Conservation (phyloP, 1,140 invertebrate genomes). For the Drosophila virilis region DNA sequence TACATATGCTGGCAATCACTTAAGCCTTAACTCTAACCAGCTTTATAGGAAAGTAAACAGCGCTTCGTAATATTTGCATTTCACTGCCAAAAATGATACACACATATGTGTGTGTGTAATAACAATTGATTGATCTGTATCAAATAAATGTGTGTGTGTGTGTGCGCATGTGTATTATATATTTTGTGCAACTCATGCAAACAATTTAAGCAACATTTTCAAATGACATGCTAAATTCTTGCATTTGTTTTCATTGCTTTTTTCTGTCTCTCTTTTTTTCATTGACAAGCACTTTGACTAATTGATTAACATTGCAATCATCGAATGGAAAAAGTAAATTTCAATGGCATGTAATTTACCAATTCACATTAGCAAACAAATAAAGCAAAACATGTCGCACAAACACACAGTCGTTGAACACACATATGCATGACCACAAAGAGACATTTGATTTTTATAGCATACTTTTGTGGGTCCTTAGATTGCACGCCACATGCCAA, state of each 20-base stretch:
- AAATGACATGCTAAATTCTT: constrained; percentile 16
- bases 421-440: constrained; percentile 30
- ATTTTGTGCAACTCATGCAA: constrained; percentile 17
- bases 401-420: neutral
- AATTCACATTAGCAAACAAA: constrained; percentile 47
- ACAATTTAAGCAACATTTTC: constrained; percentile 22
- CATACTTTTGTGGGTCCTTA: constrained; percentile 44
- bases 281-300: constrained; percentile 32
- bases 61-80: constrained; percentile 1
- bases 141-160: constrained; percentile 1
- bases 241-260: constrained; percentile 2
- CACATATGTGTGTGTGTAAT: neutral
- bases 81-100: neutral
- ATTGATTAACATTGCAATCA: constrained; percentile 34
- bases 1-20: constrained; percentile 8
- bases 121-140: constrained; percentile 15
- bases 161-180: neutral
- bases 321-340: constrained; percentile 21
- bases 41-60: neutral
- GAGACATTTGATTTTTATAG: constrained; percentile 37
- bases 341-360: constrained; percentile 50
- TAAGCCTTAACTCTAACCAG: neutral
- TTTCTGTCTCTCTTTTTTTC: constrained; percentile 11
- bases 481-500: constrained; percentile 21
- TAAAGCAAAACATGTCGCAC: neutral